These are phyloP conservation scores for Zygogramma bicolorata DNA, from an alignment of 2,888 invertebrate genomes.

Conservation along the genomic window DNA sequence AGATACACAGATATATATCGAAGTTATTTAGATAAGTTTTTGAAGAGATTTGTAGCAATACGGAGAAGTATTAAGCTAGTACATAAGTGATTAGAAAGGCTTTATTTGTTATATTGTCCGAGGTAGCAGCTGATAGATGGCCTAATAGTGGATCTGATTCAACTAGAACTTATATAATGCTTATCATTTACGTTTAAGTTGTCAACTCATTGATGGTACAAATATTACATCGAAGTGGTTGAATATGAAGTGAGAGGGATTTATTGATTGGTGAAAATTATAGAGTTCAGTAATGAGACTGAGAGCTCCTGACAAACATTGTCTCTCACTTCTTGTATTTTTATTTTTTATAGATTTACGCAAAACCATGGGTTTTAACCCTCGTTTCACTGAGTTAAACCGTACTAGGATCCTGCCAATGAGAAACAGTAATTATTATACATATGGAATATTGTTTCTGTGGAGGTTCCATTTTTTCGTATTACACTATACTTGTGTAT, in stretches of 20 bases:
- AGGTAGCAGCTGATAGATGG: neutral
- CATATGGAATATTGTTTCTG: neutral
- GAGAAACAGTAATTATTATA: neutral
- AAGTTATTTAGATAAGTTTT: neutral
- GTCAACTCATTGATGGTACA: conserved; percentile 32
- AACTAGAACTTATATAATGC: neutral
- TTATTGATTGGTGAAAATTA: too few relatives aligned
- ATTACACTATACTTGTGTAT: neutral
- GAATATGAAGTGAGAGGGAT: too few relatives aligned
- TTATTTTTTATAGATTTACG: neutral
- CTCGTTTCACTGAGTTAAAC: neutral
- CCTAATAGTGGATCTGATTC: neutral
- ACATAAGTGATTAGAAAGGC: neutral
- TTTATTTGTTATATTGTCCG: neutral
- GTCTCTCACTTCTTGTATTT: too few relatives aligned
- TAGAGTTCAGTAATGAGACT: too few relatives aligned
- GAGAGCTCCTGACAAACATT: too few relatives aligned
- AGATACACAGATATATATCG: neutral
- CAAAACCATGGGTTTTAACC: neutral
- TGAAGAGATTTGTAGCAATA: neutral
- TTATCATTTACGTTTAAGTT: neutral
- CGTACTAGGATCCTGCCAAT: neutral
- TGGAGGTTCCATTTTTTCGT: neutral
- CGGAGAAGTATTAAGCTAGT: neutral
- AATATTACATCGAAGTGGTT: conserved; percentile 33